Base-by-base conservation (phyloP, 2,797 vertebrate genomes). In the Antennarius maculatus region DNA sequence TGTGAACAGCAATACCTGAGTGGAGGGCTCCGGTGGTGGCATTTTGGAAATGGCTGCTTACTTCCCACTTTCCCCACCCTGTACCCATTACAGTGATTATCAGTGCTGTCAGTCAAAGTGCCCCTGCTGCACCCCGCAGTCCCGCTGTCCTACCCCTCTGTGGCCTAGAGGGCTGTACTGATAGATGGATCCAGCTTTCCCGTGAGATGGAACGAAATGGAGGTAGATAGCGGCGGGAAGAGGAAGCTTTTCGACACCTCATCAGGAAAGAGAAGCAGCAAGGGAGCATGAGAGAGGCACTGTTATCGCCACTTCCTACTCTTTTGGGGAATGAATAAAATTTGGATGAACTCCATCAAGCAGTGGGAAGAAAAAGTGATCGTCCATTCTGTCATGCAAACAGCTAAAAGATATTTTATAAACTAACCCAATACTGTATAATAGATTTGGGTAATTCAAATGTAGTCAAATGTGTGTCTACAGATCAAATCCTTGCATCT, bases 1-100 rank as follows among this genome's bases (percentile, higher is more conserved):
- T 58, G 61, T 7, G 23, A 71, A 42, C 27, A 41, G 63, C 6
- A 37, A 69, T 62, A 56, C 77, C 54, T 51, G 61, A 55, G 62
- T 17, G 16, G 56, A 61, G 57, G 54, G 11, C 14, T 41, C 61
- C 23, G 46, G 49, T 60, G 42, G 48, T 71, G 72, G 60, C 73
- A 76, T 77, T 84, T 74, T 60, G 61, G 49, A 85, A 80, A 73
- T 80, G 80, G 80, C 80, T 77, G 76, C 84, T 82, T 82, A 75
- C 77, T 69, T 77, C 80, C 72, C 56, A 72, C 81, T 76, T 79
- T 62, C 76, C 66, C 80, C 71, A 74, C 60, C 70, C 54, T 18
- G 55, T 65, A 83, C 80, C 85, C 74, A 89, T 92, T 91, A 91
- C 62, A 55, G 57, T 82, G 86, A 91, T 92, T 89, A 92, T 84